Evolutionary conservation across 2,113 vertebrate genomes (phyloP).

Genomic region (Hippocampus guttulatus): DNA sequence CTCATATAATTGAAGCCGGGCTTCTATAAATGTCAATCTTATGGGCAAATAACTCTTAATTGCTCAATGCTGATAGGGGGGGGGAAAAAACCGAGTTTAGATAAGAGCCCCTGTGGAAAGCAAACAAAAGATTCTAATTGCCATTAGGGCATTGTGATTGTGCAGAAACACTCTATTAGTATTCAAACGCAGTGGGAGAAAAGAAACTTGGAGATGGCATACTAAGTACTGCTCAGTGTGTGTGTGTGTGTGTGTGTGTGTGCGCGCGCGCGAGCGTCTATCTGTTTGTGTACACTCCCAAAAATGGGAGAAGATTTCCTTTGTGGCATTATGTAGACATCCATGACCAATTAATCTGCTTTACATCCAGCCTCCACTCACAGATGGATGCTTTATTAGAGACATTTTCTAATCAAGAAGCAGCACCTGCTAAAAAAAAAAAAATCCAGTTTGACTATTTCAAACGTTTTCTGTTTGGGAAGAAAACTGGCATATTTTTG

Average conservation of each 20-base stretch:
- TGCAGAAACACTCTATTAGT: conserved; percentile 72
- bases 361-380: conserved; percentile 70
- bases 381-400: conserved; percentile 76
- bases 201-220: conserved; percentile 73
- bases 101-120: conserved; percentile 70
- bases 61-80: conserved; percentile 66
- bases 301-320: conserved; percentile 70
- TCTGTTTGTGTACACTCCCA: conserved; percentile 47
- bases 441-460: conserved; percentile 56
- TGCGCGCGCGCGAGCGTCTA: background rate
- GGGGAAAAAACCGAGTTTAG: conserved; percentile 49
- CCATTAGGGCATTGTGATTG: conserved; percentile 71
- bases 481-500: background rate
- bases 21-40: conserved; percentile 74
- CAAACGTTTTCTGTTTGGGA: conserved; percentile 62
- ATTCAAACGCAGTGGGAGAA: conserved; percentile 74
- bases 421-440: conserved; percentile 65
- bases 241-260: conserved; percentile 9
- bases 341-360: conserved; percentile 74
- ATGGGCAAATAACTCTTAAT: conserved; percentile 76
- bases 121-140: conserved; percentile 74
- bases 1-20: conserved; percentile 58
- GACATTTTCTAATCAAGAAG: conserved; percentile 64
- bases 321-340: conserved; percentile 74
- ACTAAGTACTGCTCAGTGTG: conserved; percentile 59